A percentile compares a stretch with the other conserved stretches of the same genome.
Evolutionary conservation across 2,797 vertebrate species (phyloP).

Genomic region (Artibeus lituratus): DNA sequence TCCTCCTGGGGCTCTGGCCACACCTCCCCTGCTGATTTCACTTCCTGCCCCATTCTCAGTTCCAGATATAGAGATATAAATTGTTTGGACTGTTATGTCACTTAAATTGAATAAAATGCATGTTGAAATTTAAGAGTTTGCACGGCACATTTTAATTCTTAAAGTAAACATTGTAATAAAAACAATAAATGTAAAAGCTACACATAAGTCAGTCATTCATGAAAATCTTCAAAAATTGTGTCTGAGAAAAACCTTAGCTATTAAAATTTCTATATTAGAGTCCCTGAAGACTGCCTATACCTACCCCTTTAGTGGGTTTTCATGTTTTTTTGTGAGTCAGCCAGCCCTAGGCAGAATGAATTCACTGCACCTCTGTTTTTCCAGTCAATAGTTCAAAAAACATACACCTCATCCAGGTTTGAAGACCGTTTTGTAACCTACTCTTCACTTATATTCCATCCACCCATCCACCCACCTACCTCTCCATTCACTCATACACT

Average conservation of each 20-base stretch:
- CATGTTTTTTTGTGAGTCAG: neutral
- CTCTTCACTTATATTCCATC: neutral
- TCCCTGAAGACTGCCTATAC: neutral
- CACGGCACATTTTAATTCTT: neutral
- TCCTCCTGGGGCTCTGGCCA: neutral
- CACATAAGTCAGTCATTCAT: neutral
- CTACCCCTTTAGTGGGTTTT: neutral
- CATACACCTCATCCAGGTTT: neutral
- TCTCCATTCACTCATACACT: neutral
- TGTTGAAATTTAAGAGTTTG: neutral
- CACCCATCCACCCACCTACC: neutral
- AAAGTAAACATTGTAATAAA: neutral
- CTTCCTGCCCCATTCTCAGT: constrained; percentile 1
- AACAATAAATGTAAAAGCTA: neutral
- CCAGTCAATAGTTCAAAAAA: neutral
- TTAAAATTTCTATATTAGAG: neutral
- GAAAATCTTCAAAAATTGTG: neutral
- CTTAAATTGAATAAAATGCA: neutral
- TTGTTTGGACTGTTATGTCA: neutral
- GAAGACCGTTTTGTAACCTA: neutral
- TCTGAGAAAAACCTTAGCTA: constrained; percentile 11
- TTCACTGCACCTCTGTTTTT: neutral
- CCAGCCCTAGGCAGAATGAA: neutral
- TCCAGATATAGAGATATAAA: neutral
- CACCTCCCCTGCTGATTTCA: constrained; percentile 19